phyloP scores from a whole-genome alignment of 2,888 invertebrate genomes.

The Ischnura elegans region DNA sequence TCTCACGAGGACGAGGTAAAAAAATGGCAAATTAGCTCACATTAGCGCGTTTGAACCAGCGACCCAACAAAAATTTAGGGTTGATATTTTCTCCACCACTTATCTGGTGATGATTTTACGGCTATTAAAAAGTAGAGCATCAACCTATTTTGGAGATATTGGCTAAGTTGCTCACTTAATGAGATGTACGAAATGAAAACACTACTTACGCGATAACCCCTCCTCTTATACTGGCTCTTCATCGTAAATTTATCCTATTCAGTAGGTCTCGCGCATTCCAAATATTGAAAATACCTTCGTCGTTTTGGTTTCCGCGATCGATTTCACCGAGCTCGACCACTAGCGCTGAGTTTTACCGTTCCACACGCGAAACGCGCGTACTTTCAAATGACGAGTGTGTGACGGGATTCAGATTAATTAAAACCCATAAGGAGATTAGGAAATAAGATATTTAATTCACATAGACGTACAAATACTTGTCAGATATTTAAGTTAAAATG shows the following conservation, averaged over 20 bases:
- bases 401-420: not conserved
- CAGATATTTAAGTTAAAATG: not conserved
- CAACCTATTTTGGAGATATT: slow-evolving; percentile 13
- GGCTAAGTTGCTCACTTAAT: not conserved
- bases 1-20: not conserved
- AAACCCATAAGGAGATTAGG: not conserved
- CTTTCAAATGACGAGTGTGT: not conserved
- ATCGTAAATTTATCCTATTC: slow-evolving; percentile 54
- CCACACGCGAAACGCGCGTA: slow-evolving; percentile 52
- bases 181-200: not conserved
- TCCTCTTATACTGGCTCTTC: slow-evolving; percentile 52
- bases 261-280: slow-evolving; percentile 57
- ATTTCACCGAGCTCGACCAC: slow-evolving; percentile 58
- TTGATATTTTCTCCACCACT: not conserved
- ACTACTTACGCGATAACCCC: slow-evolving; percentile 39
- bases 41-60: not conserved
- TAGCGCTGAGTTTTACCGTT: slow-evolving; percentile 59
- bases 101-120: slow-evolving; percentile 57
- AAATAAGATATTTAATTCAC: not conserved
- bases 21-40: not conserved
- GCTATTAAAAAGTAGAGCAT: slow-evolving; percentile 55
- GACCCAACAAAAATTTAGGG: not conserved
- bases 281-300: slow-evolving; percentile 67
- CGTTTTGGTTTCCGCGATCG: slow-evolving; percentile 63
- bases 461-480: not conserved